Conservation (phyloP, 2,113 vertebrate genomes). For the Chlamydotis undulata region DNA sequence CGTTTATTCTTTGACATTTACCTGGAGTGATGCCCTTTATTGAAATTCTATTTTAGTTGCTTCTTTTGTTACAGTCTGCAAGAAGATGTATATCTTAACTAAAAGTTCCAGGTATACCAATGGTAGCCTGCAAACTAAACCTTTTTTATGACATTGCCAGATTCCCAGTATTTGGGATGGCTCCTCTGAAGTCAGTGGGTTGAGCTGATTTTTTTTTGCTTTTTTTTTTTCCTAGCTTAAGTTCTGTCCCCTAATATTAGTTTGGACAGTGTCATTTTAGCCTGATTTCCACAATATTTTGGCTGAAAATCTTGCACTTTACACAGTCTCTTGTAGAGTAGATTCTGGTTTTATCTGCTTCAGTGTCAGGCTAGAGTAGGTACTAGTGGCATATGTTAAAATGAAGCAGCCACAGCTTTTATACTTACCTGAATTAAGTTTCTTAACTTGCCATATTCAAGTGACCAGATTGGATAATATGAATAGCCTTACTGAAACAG, state of each 20-base stretch:
- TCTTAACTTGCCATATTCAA: neutral
- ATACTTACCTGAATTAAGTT: neutral
- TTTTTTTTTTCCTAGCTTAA: neutral
- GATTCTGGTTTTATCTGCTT: neutral
- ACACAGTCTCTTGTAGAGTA: neutral
- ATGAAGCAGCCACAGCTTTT: neutral
- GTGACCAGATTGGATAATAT: neutral
- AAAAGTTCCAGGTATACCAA: neutral
- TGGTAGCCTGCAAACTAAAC: neutral
- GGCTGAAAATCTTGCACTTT: neutral
- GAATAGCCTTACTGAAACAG: neutral
- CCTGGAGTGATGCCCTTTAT: neutral
- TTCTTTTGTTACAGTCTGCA: neutral
- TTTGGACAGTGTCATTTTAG: neutral
- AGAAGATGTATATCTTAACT: neutral
- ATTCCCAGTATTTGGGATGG: neutral
- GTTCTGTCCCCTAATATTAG: neutral
- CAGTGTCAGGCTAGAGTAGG: neutral
- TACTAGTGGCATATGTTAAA: neutral
- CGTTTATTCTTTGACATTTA: neutral
- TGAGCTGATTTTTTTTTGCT: neutral
- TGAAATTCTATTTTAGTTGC: neutral
- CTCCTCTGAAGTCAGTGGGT: neutral
- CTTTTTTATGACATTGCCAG: neutral
- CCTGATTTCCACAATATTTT: neutral